Conservation (phyloP, 2,113 vertebrate species). For the Bolborhynchus lineola region DNA sequence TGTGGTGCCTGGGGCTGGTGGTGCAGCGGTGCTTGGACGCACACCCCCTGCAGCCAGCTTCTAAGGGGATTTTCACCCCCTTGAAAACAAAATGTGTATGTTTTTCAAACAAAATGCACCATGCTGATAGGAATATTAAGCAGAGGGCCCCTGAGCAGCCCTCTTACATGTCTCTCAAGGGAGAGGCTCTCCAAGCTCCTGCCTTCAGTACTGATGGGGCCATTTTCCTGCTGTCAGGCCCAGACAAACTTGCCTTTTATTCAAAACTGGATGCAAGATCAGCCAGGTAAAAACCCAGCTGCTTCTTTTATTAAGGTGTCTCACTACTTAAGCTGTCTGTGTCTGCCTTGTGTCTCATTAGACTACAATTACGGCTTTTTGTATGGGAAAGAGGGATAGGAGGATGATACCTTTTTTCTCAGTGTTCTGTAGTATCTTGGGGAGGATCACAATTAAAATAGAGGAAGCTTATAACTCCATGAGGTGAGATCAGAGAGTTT, state of each 20-base stretch:
- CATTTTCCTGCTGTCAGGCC: neutral
- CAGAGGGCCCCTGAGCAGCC: neutral
- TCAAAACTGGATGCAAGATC: neutral
- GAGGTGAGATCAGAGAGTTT: neutral
- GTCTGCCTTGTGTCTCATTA: neutral
- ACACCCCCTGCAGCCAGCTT: neutral
- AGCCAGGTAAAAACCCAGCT: neutral
- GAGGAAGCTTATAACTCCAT: neutral
- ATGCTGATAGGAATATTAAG: neutral
- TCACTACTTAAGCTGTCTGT: neutral
- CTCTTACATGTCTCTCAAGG: neutral
- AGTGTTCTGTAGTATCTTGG: neutral
- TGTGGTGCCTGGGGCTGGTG: neutral
- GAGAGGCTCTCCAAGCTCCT: neutral
- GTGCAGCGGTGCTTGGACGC: neutral
- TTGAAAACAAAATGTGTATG: neutral
- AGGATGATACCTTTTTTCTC: accelerated
- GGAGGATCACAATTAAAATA: neutral
- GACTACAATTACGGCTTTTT: neutral
- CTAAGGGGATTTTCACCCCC: neutral
- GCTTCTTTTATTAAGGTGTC: neutral
- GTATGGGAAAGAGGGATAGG: neutral
- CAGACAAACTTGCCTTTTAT: slow-evolving; percentile 28
- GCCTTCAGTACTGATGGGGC: neutral
- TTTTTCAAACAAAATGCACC: neutral